These are phyloP conservation scores for Megalonaias nervosa DNA, from an alignment of 1,140 invertebrate genomes.

Conservation along the genomic window DNA sequence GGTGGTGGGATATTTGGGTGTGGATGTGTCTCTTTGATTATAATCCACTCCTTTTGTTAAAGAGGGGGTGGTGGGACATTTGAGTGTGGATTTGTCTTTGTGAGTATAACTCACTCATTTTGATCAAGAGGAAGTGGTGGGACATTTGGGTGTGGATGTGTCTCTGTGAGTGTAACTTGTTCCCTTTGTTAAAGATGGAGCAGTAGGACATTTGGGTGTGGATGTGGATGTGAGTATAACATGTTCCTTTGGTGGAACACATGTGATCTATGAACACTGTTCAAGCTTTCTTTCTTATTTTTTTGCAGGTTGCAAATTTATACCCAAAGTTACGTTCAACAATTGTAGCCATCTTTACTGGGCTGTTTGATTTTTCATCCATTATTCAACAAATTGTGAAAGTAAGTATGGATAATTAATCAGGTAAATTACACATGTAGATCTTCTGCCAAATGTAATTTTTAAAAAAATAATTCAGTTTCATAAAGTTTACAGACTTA, in stretches of 20 bases:
- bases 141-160: neutral
- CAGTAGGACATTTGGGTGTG: neutral
- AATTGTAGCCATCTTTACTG: conserved; percentile 36
- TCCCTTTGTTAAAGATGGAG: neutral
- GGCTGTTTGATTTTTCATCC: conserved; percentile 35
- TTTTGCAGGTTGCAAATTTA: conserved; percentile 25
- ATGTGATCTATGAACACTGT: neutral
- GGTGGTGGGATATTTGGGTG: neutral
- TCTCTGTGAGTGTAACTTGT: too few species aligned
- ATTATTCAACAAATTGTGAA: conserved; percentile 29
- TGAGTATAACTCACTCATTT: too few species aligned
- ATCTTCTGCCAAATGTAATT: too few species aligned
- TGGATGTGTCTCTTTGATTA: neutral
- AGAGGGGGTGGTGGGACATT: neutral
- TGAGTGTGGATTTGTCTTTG: neutral
- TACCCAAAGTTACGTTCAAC: conserved; percentile 23
- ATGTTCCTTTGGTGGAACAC: neutral
- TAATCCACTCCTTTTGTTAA: neutral
- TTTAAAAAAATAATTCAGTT: too few species aligned
- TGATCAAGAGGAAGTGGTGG: too few species aligned
- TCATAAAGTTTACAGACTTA: too few species aligned
- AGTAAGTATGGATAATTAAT: conserved; percentile 2
- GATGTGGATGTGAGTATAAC: neutral
- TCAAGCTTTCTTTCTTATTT: neutral
- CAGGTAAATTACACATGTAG: too few species aligned